Base-by-base conservation (phyloP, 1,140 invertebrate species). In the Asobara japonica region DNA sequence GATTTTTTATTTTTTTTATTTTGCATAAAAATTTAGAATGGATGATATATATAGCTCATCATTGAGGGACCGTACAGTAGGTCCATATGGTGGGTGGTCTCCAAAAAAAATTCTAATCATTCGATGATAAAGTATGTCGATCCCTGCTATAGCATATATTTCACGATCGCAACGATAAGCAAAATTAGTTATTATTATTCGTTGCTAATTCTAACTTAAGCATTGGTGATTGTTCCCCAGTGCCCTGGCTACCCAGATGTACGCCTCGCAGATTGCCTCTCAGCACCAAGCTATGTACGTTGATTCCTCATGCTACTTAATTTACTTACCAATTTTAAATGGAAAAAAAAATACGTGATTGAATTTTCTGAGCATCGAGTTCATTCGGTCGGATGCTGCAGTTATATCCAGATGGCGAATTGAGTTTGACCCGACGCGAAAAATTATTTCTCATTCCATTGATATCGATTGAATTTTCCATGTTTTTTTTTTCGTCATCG, bases 171-270 rank as follows among this genome's bases (percentile, higher is more conserved):
- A 67, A 60, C 56, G 56, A 66, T 69, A 51, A 69, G 27, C 31
- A 38, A 65, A 56, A 56, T 56, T 56, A 56, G 51, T 36, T 56
- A 56, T 56, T 56, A 56, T 56, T 56, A 56, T 75, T 73, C 75
- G 77, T 79, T 77, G 71, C 79, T 78, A 80, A 79, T 80, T 85
- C 79, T 88, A 88, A 88, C 80, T 84, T 83, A 87, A 87, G 84
- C 86, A 87, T 88, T 88, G 86, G 86, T 88, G 86, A 88, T 88
- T 88, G 84, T 87, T 93, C 90, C 92, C 91, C 94, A 95, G 94
- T 95, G 94, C 94, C 93, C 94, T 96, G 93, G 94, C 94, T 93
- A 94, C 94, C 91, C 94, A 95, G 94, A 94, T 96, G 94, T 94
- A 94, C 91, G 94, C 93, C 90, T 93, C 94, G 90, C 93, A 95